Evolutionary conservation across 2,113 vertebrate genomes (phyloP).

Genomic region (Colius striatus): DNA sequence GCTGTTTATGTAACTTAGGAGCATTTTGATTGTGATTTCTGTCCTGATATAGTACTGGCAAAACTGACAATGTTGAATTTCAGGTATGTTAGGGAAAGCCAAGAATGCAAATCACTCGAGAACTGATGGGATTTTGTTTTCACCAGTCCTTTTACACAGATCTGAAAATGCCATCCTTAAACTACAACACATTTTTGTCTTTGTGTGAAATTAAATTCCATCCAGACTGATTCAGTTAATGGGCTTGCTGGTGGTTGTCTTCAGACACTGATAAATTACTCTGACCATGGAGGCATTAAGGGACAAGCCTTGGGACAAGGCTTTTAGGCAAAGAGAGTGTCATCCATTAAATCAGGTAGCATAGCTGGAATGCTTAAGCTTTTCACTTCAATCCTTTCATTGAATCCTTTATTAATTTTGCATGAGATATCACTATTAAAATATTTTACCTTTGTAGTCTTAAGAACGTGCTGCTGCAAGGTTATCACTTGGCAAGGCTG

Average conservation of each 20-base stretch:
- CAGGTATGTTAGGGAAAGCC: background rate
- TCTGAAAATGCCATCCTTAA: constrained; percentile 23
- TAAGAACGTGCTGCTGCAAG: background rate
- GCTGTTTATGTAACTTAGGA: background rate
- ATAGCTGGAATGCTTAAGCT: background rate
- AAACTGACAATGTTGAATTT: background rate
- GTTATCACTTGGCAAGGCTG: background rate
- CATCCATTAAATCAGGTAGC: background rate
- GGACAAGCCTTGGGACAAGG: background rate
- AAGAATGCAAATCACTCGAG: constrained; percentile 25
- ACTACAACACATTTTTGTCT: background rate
- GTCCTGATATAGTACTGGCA: background rate
- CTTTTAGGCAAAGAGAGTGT: background rate
- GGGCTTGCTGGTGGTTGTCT: background rate
- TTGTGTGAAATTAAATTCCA: constrained; percentile 24
- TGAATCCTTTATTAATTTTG: background rate
- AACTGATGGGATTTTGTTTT: background rate
- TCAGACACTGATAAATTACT: constrained; percentile 11
- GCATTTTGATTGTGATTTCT: background rate
- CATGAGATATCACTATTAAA: background rate
- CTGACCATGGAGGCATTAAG: background rate
- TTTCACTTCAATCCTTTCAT: background rate
- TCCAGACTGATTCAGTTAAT: constrained; percentile 12
- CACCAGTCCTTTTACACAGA: background rate
- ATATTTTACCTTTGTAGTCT: background rate